Base-by-base conservation (phyloP, 2,797 vertebrate genomes). In the Bufotes viridis region DNA sequence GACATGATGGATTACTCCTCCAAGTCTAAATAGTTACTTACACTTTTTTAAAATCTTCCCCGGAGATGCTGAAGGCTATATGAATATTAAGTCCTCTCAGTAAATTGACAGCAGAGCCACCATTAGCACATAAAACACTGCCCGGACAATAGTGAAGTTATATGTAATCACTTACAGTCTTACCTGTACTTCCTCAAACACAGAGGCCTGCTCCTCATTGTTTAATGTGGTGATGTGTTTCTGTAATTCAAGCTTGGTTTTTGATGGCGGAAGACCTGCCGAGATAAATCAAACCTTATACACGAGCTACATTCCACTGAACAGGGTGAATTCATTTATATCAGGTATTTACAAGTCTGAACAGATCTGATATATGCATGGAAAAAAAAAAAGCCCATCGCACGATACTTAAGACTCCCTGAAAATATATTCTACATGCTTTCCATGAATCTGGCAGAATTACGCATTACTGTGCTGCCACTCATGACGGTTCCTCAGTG, bases 161-260 rank as follows among this genome's bases (percentile, higher is more conserved):
- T 78, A 53, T 24, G 24, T 12, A 3, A 24, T 8, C 24, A 86
- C 51, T 70, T 42, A 6, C 82, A 13, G 76, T 67, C 88, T 92
- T 96, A 99, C 98, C 98, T 97, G 96, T 90, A 96, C 95, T 91
- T 95, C 97, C 91, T 99, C 98, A 93, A 98, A 99, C 90, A 99
- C 90, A 26, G 95, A 95, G 8, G 96, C 98, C 90, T 99, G 98
- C 26, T 99, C 97, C 88, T 97, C 92, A 90, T 97, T 98, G 89
- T 96, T 96, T 92, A 99, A 93, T 20, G 93, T 96, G 67, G 97
- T 97, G 91, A 99, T 92, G 90, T 99, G 97, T 90, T 94, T 97
- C 92, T 99, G 98, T 82, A 98, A 95, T 92, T 99, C 98, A 92
- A 99, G 92, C 92, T 99, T 99, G 86, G 95, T 96, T 94, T 98